These are phyloP conservation scores for Tokudaia muenninki DNA, from an alignment of 2,797 vertebrate genomes.

Conservation along the genomic window DNA sequence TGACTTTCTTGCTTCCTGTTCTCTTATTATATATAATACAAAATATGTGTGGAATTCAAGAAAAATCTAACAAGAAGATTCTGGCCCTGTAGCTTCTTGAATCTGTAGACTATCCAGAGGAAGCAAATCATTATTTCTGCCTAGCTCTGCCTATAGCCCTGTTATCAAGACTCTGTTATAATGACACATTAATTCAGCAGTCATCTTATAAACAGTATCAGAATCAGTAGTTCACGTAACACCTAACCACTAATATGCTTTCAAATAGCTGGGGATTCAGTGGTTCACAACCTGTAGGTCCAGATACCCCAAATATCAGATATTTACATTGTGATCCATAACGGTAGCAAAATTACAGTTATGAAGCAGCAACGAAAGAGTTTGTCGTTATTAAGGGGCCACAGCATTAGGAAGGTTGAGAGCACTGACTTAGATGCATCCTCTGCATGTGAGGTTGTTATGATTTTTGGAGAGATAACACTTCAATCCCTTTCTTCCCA, in stretches of 20 bases:
- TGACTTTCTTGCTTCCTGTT: neutral
- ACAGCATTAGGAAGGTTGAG: neutral
- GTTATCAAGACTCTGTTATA: slow-evolving; percentile 55
- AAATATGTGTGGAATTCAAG: neutral
- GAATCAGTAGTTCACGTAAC: slow-evolving; percentile 44
- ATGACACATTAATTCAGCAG: slow-evolving; percentile 24
- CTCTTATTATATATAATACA: neutral
- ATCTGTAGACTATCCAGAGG: neutral
- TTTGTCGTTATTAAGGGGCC: neutral
- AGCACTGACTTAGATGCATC: neutral
- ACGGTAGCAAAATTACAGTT: neutral
- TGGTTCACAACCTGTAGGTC: neutral
- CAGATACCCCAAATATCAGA: neutral
- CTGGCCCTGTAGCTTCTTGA: neutral
- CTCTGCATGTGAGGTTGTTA: neutral
- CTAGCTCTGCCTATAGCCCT: slow-evolving; percentile 5
- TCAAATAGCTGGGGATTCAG: slow-evolving; percentile 42
- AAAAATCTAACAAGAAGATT: neutral
- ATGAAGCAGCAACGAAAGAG: neutral
- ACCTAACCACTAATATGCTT: slow-evolving; percentile 13
- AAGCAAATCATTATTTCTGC: slow-evolving; percentile 5
- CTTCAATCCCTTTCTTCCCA: neutral
- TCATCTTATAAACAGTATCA: neutral
- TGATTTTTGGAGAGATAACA: neutral
- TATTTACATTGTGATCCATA: neutral